Percentiles rank a stretch among this genome's conserved stretches.
Evolutionary conservation across 2,797 vertebrate species (phyloP).

Genomic region (Zalophus californianus): DNA sequence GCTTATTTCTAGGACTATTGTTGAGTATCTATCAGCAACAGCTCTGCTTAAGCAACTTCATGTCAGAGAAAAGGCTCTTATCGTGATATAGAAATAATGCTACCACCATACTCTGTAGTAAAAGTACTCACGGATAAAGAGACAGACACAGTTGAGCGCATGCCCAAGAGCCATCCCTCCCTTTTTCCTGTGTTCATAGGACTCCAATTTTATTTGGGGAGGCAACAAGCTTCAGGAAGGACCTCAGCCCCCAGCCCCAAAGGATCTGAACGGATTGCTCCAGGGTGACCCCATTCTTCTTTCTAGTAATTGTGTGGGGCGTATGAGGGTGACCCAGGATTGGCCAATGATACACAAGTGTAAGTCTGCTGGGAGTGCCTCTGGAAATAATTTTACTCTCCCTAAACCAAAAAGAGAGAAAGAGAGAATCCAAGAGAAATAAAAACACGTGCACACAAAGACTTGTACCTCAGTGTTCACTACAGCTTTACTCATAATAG

Average conservation of each 20-base stretch:
- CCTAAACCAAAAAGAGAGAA: not conserved
- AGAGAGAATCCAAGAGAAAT: not conserved
- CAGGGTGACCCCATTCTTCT: not conserved
- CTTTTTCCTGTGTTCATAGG: not conserved
- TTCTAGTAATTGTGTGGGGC: not conserved
- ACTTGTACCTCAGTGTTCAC: not conserved
- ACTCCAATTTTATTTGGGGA: not conserved
- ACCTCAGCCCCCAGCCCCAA: not conserved
- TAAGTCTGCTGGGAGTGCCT: not conserved
- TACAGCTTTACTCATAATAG: not conserved
- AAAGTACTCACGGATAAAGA: not conserved
- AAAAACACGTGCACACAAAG: not conserved
- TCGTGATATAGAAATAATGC: conserved; percentile 36
- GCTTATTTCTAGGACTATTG: conserved; percentile 58
- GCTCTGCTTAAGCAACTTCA: conserved; percentile 48
- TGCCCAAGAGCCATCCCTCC: not conserved
- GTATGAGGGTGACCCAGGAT: not conserved
- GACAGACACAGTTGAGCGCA: not conserved
- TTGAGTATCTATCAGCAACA: conserved; percentile 42
- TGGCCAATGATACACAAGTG: not conserved
- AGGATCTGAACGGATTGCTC: not conserved
- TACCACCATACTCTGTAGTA: not conserved
- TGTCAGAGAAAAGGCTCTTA: conserved; percentile 56
- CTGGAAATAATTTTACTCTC: conserved; percentile 35
- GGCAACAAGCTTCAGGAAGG: not conserved